Base-by-base conservation (phyloP, 2,797 vertebrate genomes). In the Poeciliopsis infans region DNA sequence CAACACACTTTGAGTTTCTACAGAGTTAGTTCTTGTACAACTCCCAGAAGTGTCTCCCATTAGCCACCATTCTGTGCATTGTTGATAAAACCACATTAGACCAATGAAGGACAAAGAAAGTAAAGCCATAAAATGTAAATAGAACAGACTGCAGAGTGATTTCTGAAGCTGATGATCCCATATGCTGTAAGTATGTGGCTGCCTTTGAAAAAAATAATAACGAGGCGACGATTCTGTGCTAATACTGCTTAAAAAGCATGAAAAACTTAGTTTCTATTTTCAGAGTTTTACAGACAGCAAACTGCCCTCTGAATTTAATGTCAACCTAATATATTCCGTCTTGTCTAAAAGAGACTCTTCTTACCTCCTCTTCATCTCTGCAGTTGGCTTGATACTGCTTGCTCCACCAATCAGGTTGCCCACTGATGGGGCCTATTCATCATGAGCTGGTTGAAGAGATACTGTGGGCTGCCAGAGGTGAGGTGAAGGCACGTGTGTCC, bases 391-490 rank as follows among this genome's bases (percentile, higher is more conserved):
- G 72, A 82, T 86, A 85, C 86, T 78, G 68, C 80, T 78, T 79
- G 90, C 85, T 85, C 84, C 87, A 86, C 87, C 90, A 92, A 90
- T 91, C 89, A 90, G 79, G 86, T 78, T 33, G 18, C 77, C 79
- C 36, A 36, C 80, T 85, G 89, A 92, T 90, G 79, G 76, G 82
- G 77, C 83, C 91, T 85, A 94, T 95, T 95, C 86, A 94, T 95
- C 95, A 94, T 69, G 75, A 79, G 87, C 87, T 82, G 78, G 80
- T 83, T 83, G 88, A 84, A 87, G 86, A 91, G 86, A 89, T 88
- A 87, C 87, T 66, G 87, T 76, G 75, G 83, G 83, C 83, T 76
- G 86, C 83, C 47, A 84, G 87, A 87, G 91, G 86, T 83, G 81
- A 87, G 80, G 51, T 75, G 72, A 83, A 86, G 74, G 89, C 87